A percentile compares a stretch with the other conserved stretches of the same genome.
These are phyloP conservation scores for Chrysogorgia sp. DNA, from an alignment of 92 coral and sea anemone genomes.

Conservation along the genomic window DNA sequence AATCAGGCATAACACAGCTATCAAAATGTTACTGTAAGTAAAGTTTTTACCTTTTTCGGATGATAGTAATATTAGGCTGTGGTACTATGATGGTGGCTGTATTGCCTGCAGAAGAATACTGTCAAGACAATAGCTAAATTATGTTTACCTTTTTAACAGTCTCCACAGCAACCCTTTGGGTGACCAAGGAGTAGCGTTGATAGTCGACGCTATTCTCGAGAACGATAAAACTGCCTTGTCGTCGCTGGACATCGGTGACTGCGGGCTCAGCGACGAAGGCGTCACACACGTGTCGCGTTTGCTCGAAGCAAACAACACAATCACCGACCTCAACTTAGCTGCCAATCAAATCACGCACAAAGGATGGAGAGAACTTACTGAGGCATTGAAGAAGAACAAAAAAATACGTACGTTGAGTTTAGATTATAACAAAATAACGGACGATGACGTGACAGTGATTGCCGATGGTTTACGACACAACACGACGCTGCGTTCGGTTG, in stretches of 20 bases:
- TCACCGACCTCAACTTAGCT: constrained; percentile 76
- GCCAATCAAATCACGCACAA: constrained; percentile 71
- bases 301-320: constrained; percentile 67
- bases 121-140: too few relatives aligned
- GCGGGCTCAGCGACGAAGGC: constrained; percentile 78
- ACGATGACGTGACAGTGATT: constrained; percentile 76
- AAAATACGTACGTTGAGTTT: constrained; percentile 77
- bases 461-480: constrained; percentile 83
- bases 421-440: constrained; percentile 81
- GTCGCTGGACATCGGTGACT: constrained; percentile 92
- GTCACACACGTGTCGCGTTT: constrained; percentile 81
- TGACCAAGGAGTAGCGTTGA: constrained; percentile 78
- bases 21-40: constrained; percentile 89
- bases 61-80: too few relatives aligned
- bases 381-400: constrained; percentile 68
- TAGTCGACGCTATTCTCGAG: constrained; percentile 79
- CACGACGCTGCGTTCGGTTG: constrained; percentile 81
- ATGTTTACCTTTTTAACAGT: constrained; percentile 46
- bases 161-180: constrained; percentile 88
- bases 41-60: not conserved
- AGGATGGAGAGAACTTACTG: constrained; percentile 80
- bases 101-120: too few relatives aligned
- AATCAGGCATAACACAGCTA: constrained; percentile 72
- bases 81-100: too few relatives aligned
- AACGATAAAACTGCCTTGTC: constrained; percentile 65